Base-by-base conservation (phyloP, 1,140 invertebrate genomes). In the Danaus plexippus region DNA sequence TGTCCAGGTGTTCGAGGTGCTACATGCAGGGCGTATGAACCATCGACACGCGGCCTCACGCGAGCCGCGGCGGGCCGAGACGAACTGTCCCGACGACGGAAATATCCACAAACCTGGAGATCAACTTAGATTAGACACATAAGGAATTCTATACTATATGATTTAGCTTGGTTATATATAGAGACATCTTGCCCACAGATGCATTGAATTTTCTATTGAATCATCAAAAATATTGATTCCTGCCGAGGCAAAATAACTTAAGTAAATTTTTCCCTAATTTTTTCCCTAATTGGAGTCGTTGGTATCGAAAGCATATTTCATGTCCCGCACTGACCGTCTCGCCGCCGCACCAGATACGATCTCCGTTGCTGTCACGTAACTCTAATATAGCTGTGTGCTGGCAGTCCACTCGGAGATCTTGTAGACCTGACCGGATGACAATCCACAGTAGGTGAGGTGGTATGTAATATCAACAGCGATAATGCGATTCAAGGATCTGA, bases 1-100 rank as follows among this genome's bases (percentile, higher is more conserved):
- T 88, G 86, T 2, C 91, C 91, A n/a, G 91, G 84, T 7, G 85
- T 75, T 54, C 90, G 89, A 6, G 92, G 90, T 0, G 87, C 85
- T 57, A 93, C 89, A 1, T 78, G 71, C 9, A 93, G 77, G 9
- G 71, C 66, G 74, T 92, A 92, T 18, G 88, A 88, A 43, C 91
- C 91, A 75, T 92, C 90, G 6, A 88, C 80, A 52, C 87, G 80
- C 70, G 92, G 91, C 1, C 77, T 69, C 22, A 92, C 88, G 12
- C 88, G 83, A 9, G 91, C 88, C 10, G 85, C 80, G 15, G 89
- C 78, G 40, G 89, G 89, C 52, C 89, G 87, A 9, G 80, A 79
- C 52, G 88, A 85, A 0, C 81, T 83, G 71, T 88, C 86, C 22
- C 80, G 73, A 55, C 80, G 75, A 12, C 70, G 66, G 62, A 83